Evolutionary conservation across 2,888 invertebrate genomes (phyloP), one percentile per base, ranked within the genome.

Genomic region (Bombylius major): DNA sequence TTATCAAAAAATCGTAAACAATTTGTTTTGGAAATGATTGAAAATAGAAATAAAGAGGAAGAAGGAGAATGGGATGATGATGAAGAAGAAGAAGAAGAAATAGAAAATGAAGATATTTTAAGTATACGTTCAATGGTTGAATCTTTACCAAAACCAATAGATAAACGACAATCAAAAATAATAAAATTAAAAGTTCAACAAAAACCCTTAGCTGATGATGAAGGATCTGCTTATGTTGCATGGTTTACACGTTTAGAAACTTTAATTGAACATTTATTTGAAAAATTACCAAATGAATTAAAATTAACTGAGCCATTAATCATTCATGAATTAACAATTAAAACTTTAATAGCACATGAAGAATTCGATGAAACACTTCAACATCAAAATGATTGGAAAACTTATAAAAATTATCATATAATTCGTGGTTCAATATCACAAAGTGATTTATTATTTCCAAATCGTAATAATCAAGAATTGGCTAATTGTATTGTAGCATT

Each of bases 401-500:
- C 11, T 4, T 36, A 36, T 36, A 42, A 42, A 11, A 42, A 42
- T 42, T 42, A 42, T 42, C 59, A 56, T 44, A 60, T 65, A 1
- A 55, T 65, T 4, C 61, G 65, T 8, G 64, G 58, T 8, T 60
- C 62, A 0, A 58, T 64, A 32, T 63, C 64, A 9, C 64, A 64
- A 53, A 61, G 59, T 52, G 61, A 63, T 55, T 45, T 55, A 31
- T 56, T 59, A 8, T 58, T 65, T 47, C 46, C 47, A 1, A 76
- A 77, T 49, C 69, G 77, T 45, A 73, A 76, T 47, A 67, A 74
- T 55, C 77, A 77, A 71, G 79, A 79, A 52, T 77, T 78, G 0
- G 79, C 82, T 0, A 79, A 79, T 52, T 76, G 79, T 0, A 69
- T 79, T 0, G 77, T 81, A 62, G 81, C 81, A 0, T 74, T 84